Base-by-base conservation (phyloP, 2,888 invertebrate genomes). In the Taenaris catops region DNA sequence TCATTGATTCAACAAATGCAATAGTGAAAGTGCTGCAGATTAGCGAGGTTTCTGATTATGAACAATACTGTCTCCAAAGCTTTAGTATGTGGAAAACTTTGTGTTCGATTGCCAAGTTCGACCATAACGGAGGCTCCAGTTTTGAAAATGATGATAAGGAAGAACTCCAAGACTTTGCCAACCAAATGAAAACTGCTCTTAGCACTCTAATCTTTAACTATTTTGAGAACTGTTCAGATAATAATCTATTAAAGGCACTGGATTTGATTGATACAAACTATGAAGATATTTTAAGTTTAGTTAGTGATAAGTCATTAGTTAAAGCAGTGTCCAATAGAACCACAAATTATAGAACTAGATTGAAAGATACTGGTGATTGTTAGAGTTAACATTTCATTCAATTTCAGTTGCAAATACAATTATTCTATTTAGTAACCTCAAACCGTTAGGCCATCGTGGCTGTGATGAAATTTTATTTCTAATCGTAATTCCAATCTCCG, bases 81-180 rank as follows among this genome's bases (percentile, higher is more conserved):
- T 71, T 63, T 29, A 73, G 51, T 17, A 74, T 86, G 51, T 86
- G 81, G 80, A 70, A 64, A 41, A 63, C 69, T 0, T 47, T 73
- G 5, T 53, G 48, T 36, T 53, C 49, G 3, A 59, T 66, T 25
- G 52, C 55, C n/a, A 63, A 63, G 21, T 52, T 54, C 6, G 59
- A 68, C 14, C 51, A 58, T 44, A 70, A 73, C 35, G 62, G 63
- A 10, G 54, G 50, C 25, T 51, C 53, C 4, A 63, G 55, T 8
- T 75, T 65, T 58, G 75, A 73, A 48, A 65, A 63, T 14, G 63
- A 65, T 34, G 65, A 65, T 19, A 63, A 58, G 32, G 69, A 70
- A 12, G 70, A 70, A 31, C 39, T 72, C 2, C 53, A 60, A 29
- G 55, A 58, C 3, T 66, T 74, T 44, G 59, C 67, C 0, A 55